Base-by-base conservation (phyloP, 1,140 invertebrate species). In the Penaeus japonicus region DNA sequence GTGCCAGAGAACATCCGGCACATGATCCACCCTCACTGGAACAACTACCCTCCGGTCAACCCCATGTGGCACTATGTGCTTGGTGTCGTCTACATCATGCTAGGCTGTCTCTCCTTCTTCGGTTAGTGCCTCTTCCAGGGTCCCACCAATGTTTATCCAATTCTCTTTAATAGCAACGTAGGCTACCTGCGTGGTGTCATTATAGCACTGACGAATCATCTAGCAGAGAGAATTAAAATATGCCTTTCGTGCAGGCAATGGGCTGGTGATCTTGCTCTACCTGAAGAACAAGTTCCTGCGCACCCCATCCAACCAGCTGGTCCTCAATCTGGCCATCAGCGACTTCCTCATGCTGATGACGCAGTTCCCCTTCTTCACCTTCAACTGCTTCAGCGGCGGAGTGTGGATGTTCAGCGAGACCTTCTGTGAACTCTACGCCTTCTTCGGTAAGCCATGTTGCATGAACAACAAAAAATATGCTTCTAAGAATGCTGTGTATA, bases 231-330 rank as follows among this genome's bases (percentile, higher is more conserved):
- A 12, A 10, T 1, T 12, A 1, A 47, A 10, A 47, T 7, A 1
- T 47, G 47, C 47, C 15, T 47, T 47, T 47, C 47, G 1, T 15
- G 47, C 47, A 47, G 97, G 97, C 87, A 98, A 98, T 91, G 95
- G 95, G 47, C 95, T 97, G 93, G 97, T 97, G 54, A 93, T 97
- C 84, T 97, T 96, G 92, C 96, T 98, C 89, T 98, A 97, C 92
- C 93, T 94, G 24, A 94, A 94, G 4, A 96, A 96, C 1, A 96
- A 96, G 92, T 93, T 93, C 70, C 94, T 97, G 2, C 94, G 96
- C 90, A 96, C 96, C 24, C 96, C 96, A 22, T 96, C 96, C 85
- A 97, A 97, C 92, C 92, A 97, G 84, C 93, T 97, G 47, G 95
- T 97, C 22, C 94, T 97, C 73, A 97, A 97, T 92, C 93, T 97